Percentiles rank a stretch among this genome's conserved stretches.
phyloP scores from a whole-genome alignment of 2,888 invertebrate genomes.

The Bugula neritina region DNA sequence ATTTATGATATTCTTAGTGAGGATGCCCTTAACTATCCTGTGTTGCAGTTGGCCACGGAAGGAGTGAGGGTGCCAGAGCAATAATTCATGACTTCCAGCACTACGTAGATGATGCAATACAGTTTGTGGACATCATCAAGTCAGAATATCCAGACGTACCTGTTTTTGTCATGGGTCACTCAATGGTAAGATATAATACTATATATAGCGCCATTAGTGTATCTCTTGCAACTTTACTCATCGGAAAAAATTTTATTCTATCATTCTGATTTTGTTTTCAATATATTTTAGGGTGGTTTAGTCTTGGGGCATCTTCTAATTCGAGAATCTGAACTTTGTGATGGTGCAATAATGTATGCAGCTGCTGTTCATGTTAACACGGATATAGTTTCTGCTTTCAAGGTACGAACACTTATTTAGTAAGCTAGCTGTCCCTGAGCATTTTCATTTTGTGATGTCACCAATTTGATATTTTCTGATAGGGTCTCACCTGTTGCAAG shows the following conservation, averaged over 20 bases:
- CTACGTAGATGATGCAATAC: slow-evolving; percentile 38
- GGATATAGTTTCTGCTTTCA: not conserved
- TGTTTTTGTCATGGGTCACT: slow-evolving; percentile 42
- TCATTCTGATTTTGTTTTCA: too few species aligned
- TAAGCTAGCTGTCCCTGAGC: too few species aligned
- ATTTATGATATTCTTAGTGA: too few species aligned
- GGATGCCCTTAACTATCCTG: too few species aligned
- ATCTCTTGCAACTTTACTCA: too few species aligned
- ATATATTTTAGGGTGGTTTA: slow-evolving; percentile 13
- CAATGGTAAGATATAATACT: slow-evolving; percentile 44
- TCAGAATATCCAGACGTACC: slow-evolving; percentile 34
- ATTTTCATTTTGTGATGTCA: too few species aligned
- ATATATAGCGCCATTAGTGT: too few species aligned
- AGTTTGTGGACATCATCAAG: slow-evolving; percentile 36
- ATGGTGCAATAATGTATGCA: slow-evolving; percentile 16
- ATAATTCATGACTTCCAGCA: slow-evolving; percentile 35
- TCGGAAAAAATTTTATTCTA: too few species aligned
- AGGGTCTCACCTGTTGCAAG: too few species aligned
- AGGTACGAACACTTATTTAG: too few species aligned
- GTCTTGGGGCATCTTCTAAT: not conserved
- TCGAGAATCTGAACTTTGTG: not conserved
- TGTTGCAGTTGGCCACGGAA: slow-evolving; percentile 40
- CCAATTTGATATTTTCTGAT: too few species aligned
- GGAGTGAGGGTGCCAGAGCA: slow-evolving; percentile 38
- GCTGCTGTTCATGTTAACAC: slow-evolving; percentile 17